Percentiles rank a stretch among this genome's conserved stretches.
These are phyloP conservation scores for Eremobia ochroleuca DNA, from an alignment of 2,888 invertebrate species.

Conservation along the genomic window DNA sequence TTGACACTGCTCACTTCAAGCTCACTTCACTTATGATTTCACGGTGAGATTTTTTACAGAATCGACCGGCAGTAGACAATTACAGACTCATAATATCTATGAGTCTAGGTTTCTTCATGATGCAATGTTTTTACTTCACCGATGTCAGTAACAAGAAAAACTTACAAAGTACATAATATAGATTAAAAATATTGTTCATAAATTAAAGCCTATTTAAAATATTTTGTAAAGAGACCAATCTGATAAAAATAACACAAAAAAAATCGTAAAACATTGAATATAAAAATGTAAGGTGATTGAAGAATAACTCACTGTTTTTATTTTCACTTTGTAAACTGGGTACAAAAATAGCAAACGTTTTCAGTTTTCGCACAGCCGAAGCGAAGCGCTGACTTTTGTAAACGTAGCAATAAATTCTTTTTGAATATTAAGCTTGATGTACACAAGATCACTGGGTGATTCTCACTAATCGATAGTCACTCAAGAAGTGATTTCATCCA, in stretches of 20 bases:
- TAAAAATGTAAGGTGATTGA: neutral
- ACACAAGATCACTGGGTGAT: neutral
- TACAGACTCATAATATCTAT: neutral
- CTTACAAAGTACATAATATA: neutral
- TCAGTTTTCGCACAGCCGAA: conserved; percentile 16
- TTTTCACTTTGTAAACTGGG: conserved; percentile 20
- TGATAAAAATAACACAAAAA: neutral
- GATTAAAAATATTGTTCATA: neutral
- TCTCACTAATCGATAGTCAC: neutral
- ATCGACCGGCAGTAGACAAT: too few species aligned
- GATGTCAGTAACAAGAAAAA: neutral
- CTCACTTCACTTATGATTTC: too few species aligned
- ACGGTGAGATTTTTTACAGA: too few species aligned
- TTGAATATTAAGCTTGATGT: conserved; percentile 2
- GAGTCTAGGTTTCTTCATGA: neutral
- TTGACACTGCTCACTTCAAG: too few species aligned
- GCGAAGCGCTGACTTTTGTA: conserved; percentile 9
- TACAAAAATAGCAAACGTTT: conserved; percentile 21
- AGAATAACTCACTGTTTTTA: conserved; percentile 10
- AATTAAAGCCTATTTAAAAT: neutral
- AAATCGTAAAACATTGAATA: neutral
- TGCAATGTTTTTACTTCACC: neutral
- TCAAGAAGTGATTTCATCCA: too few species aligned
- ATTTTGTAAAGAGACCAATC: neutral
- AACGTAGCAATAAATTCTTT: conserved; percentile 19